Percentiles rank a stretch among this genome's conserved stretches.
Evolutionary conservation across 2,113 vertebrate genomes (phyloP).

Genomic region (Holacanthus passer): DNA sequence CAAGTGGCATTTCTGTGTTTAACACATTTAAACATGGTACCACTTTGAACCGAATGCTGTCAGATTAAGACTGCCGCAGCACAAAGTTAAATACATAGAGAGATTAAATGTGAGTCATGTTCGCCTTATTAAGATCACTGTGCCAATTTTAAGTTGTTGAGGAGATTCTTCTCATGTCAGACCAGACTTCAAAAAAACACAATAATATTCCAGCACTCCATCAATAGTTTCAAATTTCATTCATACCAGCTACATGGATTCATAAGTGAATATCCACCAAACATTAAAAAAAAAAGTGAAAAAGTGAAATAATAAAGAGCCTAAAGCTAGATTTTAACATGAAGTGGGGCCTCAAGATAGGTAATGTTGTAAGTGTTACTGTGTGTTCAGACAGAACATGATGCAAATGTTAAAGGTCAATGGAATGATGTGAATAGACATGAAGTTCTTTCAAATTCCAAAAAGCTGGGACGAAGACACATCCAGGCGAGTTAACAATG

Average conservation of each 20-base stretch:
- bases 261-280: background rate
- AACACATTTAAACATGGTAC: background rate
- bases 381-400: no score
- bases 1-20: background rate
- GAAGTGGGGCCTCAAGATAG: background rate
- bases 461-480: background rate
- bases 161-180: background rate
- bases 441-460: background rate
- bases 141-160: background rate
- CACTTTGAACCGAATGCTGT: background rate
- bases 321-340: no score
- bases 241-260: background rate
- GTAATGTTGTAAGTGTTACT: background rate
- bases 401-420: background rate
- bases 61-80: background rate
- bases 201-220: background rate
- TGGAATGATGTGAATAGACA: background rate
- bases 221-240: background rate
- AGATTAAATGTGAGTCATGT: background rate
- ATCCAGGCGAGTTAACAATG: no score
- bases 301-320: background rate
- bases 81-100: background rate
- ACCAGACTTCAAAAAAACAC: background rate
- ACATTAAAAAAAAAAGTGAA: no score
- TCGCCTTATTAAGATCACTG: background rate